phyloP scores from a whole-genome alignment of 2,888 invertebrate genomes.

The Endomychus coccineus region DNA sequence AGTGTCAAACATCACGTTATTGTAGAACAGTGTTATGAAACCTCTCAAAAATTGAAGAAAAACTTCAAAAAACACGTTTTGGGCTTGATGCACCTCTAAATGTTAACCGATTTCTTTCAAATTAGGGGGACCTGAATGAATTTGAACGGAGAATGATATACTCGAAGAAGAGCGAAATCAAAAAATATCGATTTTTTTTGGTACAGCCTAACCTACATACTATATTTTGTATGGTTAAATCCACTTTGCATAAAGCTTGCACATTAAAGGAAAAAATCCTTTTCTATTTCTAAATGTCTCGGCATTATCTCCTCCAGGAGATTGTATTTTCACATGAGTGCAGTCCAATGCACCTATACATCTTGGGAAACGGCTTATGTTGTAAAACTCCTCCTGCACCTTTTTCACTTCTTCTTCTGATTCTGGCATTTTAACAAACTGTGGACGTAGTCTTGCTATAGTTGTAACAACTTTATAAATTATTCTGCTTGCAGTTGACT shows the following conservation, averaged over 20 bases:
- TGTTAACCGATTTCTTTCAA: no score
- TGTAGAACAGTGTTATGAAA: no score
- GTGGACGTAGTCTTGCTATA: background rate
- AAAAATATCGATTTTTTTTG: no score
- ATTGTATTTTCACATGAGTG: conserved; percentile 10
- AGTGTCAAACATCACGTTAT: no score
- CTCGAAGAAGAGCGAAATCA: no score
- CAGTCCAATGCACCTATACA: conserved; percentile 10
- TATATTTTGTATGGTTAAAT: no score
- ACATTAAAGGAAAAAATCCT: conserved; percentile 1
- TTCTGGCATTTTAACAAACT: conserved; percentile 1
- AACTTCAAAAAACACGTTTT: no score
- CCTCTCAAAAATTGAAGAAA: no score
- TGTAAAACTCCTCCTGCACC: background rate
- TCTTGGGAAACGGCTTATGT: conserved; percentile 7
- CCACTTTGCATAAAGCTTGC: conserved; percentile 9
- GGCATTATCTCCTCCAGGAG: conserved; percentile 6
- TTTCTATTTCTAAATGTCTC: background rate
- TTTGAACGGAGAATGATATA: no score
- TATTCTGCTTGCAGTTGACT: conserved; percentile 2
- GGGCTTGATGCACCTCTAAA: no score
- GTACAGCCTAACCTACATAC: no score
- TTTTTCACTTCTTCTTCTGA: background rate
- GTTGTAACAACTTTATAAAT: conserved; percentile 4
- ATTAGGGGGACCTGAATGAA: no score